Percentiles rank a stretch among this genome's conserved stretches.
Conservation (phyloP, 2,888 invertebrate species). For the Sacculina carcini region DNA sequence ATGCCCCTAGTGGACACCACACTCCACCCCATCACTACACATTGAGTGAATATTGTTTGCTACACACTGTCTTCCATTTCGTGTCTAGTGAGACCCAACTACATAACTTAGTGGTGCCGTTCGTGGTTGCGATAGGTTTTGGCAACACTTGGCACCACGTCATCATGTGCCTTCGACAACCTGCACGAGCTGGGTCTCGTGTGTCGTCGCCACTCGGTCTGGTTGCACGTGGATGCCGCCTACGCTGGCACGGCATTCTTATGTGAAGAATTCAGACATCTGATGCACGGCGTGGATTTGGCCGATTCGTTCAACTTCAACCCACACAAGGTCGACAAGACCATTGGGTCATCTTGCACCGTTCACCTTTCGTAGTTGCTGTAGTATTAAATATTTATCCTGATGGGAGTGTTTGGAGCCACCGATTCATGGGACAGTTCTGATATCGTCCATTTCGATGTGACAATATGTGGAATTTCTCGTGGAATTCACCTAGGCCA, state of each 20-base stretch:
- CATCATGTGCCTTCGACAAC: conserved; percentile 81
- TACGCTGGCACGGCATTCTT: conserved; percentile 81
- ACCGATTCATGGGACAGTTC: too few species aligned
- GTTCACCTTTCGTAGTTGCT: too few species aligned
- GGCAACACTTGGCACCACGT: conserved; percentile 78
- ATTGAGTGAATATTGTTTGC: not conserved
- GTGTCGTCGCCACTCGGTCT: conserved; percentile 43
- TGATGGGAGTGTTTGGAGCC: too few species aligned
- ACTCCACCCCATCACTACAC: not conserved
- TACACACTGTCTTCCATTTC: not conserved
- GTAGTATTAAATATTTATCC: too few species aligned
- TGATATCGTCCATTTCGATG: too few species aligned
- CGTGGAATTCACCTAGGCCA: too few species aligned
- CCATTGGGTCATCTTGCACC: too few species aligned
- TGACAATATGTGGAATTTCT: too few species aligned
- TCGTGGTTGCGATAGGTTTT: conserved; percentile 32
- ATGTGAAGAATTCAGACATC: conserved; percentile 63
- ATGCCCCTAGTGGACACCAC: not conserved
- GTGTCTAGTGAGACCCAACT: not conserved
- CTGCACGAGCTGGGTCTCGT: conserved; percentile 55
- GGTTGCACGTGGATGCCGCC: conserved; percentile 90
- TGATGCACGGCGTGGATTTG: conserved; percentile 46
- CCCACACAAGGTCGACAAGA: conserved; percentile 47
- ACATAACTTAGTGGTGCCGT: not conserved
- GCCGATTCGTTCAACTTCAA: conserved; percentile 81